A percentile compares a stretch with the other conserved stretches of the same genome.
Conservation (phyloP, 1,140 invertebrate genomes). For the Pararge aegeria region DNA sequence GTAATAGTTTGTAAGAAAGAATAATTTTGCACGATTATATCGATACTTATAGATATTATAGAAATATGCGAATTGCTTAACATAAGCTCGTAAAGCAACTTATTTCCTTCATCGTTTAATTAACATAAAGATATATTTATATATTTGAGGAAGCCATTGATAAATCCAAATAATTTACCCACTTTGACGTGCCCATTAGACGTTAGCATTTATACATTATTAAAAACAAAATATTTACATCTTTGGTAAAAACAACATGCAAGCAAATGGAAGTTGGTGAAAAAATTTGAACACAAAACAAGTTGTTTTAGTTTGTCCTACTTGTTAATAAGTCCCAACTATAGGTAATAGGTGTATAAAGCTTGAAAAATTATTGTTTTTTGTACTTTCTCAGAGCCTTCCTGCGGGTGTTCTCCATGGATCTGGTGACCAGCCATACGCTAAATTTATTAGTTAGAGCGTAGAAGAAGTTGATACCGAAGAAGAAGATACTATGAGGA, state of each 20-base stretch:
- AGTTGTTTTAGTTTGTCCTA: constrained; percentile 5
- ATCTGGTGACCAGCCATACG: constrained; percentile 81
- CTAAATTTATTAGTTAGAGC: constrained; percentile 78
- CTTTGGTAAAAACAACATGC: constrained; percentile 20
- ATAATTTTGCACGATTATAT: too few relatives aligned
- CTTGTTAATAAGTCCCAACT: constrained; percentile 8
- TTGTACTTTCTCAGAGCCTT: constrained; percentile 61
- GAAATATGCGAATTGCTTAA: too few relatives aligned
- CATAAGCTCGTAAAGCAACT: too few relatives aligned
- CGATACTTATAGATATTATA: too few relatives aligned
- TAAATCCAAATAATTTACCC: neutral
- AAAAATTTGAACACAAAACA: neutral
- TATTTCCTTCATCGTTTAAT: too few relatives aligned
- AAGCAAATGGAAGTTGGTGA: neutral
- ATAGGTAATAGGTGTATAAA: neutral
- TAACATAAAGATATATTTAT: neutral
- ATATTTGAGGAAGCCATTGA: neutral
- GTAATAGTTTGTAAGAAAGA: too few relatives aligned
- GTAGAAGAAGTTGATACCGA: constrained; percentile 74
- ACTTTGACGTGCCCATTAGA: neutral
- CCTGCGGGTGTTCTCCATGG: constrained; percentile 80
- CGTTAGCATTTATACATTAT: neutral
- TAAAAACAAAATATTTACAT: constrained; percentile 10
- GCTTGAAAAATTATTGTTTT: constrained; percentile 43
- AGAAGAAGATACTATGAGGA: constrained; percentile 85